Evolutionary conservation across 2,113 vertebrate species (phyloP).

Genomic region (Micronycteris hirsuta): DNA sequence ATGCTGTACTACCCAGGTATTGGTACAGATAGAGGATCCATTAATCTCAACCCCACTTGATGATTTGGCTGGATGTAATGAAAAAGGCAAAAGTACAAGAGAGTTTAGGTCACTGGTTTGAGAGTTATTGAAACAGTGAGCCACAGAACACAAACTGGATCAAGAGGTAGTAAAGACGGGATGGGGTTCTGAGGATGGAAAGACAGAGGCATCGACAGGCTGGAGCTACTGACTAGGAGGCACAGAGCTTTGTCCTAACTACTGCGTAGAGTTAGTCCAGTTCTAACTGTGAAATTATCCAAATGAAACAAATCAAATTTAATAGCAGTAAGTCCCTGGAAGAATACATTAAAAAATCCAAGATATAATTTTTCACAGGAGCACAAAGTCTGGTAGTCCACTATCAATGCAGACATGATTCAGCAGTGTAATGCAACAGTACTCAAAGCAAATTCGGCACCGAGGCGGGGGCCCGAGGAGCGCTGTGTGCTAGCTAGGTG

Average conservation of each 20-base stretch:
- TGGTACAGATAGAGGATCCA: not conserved
- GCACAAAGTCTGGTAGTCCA: not conserved
- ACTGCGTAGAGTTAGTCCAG: not conserved
- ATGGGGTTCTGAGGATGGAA: not conserved
- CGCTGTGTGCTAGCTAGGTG: fast-evolving
- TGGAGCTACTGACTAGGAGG: not conserved
- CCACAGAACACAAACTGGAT: not conserved
- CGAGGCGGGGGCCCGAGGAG: not conserved
- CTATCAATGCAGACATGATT: not conserved
- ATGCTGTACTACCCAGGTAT: not conserved
- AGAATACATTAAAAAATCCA: not conserved
- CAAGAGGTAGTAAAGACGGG: not conserved
- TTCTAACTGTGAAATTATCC: not conserved
- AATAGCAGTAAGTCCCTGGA: not conserved
- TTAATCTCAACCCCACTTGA: not conserved
- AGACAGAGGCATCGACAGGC: not conserved
- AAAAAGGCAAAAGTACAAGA: not conserved
- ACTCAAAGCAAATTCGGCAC: not conserved
- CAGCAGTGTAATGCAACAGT: not conserved
- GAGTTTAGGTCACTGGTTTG: not conserved
- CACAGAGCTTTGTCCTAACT: not conserved
- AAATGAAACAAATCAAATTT: not conserved
- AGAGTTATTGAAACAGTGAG: not conserved
- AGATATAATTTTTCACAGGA: not conserved
- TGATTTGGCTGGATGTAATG: not conserved